These are phyloP conservation scores for Coptodon bakossiorum DNA, from an alignment of 2,113 vertebrate species.

Conservation along the genomic window DNA sequence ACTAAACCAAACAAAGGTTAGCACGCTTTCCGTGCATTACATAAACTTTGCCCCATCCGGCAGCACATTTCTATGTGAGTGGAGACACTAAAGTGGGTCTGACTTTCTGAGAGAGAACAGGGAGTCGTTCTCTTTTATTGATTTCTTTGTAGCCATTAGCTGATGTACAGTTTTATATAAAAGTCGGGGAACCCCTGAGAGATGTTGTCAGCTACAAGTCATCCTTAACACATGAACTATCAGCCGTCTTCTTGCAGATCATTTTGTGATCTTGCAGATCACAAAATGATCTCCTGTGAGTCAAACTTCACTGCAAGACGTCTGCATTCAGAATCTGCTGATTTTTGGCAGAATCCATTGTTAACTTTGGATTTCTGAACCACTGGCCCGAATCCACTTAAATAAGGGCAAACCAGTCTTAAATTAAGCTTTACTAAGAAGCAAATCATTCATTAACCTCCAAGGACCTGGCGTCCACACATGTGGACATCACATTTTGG, in stretches of 20 bases:
- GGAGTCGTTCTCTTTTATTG: background rate
- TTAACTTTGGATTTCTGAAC: background rate
- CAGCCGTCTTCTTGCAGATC: background rate
- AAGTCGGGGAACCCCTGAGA: background rate
- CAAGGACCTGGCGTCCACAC: background rate
- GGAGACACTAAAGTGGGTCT: background rate
- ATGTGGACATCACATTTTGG: accelerated
- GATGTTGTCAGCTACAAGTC: background rate
- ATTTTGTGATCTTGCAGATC: background rate
- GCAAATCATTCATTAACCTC: background rate
- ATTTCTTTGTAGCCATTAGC: background rate
- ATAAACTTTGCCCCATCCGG: background rate
- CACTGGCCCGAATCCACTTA: background rate
- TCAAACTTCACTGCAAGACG: background rate
- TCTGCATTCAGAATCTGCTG: background rate
- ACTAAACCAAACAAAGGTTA: background rate
- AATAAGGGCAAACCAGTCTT: background rate
- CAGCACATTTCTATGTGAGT: background rate
- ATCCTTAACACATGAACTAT: background rate
- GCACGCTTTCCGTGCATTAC: background rate
- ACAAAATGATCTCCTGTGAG: background rate
- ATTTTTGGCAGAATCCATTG: background rate
- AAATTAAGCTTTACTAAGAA: background rate
- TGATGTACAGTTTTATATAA: background rate
- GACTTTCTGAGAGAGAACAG: background rate